These are phyloP conservation scores for Actinernus sp. DNA, from an alignment of 92 coral and sea anemone genomes.

Conservation along the genomic window DNA sequence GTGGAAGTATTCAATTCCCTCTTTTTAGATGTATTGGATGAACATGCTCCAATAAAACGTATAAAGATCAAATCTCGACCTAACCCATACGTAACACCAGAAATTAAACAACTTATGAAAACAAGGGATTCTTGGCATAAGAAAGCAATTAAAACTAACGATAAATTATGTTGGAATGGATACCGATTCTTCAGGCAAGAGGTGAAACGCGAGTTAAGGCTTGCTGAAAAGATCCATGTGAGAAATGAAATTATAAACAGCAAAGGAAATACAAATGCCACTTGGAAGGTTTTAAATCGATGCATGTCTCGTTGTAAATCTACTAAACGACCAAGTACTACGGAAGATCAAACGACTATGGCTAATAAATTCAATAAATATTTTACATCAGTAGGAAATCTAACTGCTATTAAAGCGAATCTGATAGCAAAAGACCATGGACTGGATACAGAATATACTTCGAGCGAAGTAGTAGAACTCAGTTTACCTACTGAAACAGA, in stretches of 20 bases:
- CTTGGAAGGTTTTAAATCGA: conserved; percentile 49
- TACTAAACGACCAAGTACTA: conserved; percentile 15
- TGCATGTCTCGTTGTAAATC: conserved; percentile 31
- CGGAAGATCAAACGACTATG: conserved; percentile 8
- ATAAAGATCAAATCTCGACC: conserved; percentile 49
- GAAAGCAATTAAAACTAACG: conserved; percentile 36
- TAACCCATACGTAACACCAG: conserved; percentile 29
- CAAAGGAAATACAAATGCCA: conserved; percentile 25
- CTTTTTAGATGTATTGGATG: no score
- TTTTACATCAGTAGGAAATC: conserved; percentile 28
- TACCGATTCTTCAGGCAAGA: conserved; percentile 25
- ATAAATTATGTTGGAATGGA: conserved; percentile 40
- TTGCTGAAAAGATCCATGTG: conserved; percentile 35
- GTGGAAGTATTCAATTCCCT: no score
- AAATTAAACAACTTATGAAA: conserved; percentile 44
- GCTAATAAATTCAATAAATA: conserved; percentile 42
- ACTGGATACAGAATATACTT: no score
- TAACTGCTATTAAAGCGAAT: conserved; percentile 29
- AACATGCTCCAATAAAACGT: conserved; percentile 47
- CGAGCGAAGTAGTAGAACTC: no score
- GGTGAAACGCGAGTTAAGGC: conserved; percentile 26
- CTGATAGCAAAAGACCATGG: conserved; percentile 13
- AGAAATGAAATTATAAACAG: conserved; percentile 5
- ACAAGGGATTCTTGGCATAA: conserved; percentile 46
- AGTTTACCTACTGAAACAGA: no score